A percentile compares a stretch with the other conserved stretches of the same genome.
These are phyloP conservation scores for Stichodactyla helianthus DNA, from an alignment of 64 coral and sea anemone species.

Conservation along the genomic window DNA sequence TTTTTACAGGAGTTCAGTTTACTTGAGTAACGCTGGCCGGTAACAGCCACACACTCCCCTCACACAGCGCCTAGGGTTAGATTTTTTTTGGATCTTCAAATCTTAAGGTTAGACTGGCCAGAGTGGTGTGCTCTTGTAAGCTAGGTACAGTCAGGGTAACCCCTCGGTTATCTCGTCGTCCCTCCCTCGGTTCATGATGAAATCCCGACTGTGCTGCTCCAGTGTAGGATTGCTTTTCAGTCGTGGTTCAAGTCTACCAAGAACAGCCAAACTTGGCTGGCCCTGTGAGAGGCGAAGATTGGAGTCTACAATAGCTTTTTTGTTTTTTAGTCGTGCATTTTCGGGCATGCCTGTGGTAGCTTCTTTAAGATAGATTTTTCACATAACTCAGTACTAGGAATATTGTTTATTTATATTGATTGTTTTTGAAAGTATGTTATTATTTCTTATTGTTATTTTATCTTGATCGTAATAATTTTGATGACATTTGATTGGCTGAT, in stretches of 20 bases:
- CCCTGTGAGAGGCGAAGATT: neutral
- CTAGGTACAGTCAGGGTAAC: too few species aligned
- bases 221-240: neutral
- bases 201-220: neutral
- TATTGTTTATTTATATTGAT: neutral
- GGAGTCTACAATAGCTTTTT: neutral
- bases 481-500: too few species aligned
- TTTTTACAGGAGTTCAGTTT: neutral
- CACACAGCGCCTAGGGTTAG: too few species aligned
- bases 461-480: too few species aligned
- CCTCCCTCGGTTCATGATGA: too few species aligned
- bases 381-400: neutral
- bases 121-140: too few species aligned
- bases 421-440: too few species aligned
- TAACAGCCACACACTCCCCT: neutral
- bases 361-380: neutral
- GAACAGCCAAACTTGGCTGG: neutral
- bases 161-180: too few species aligned
- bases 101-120: too few species aligned
- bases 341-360: neutral
- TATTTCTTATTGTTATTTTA: too few species aligned
- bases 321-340: neutral
- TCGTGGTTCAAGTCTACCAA: constrained; percentile 10
- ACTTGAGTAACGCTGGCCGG: neutral
- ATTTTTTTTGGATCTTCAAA: too few species aligned